Base-by-base conservation (phyloP, 1,140 invertebrate genomes). In the Brachionus paranguensis region DNA sequence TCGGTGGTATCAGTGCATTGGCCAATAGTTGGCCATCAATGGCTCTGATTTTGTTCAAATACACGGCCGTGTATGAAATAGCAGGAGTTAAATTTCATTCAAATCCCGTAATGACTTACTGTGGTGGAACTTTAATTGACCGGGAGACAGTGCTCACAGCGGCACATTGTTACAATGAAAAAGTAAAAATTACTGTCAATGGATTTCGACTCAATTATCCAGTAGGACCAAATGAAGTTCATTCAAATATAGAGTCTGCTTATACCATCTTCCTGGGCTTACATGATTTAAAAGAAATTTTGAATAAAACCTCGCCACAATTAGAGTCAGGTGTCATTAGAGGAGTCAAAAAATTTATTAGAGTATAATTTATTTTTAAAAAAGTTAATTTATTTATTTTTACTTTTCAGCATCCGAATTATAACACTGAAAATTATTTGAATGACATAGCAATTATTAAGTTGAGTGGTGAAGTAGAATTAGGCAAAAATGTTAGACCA, bases 101-200 rank as follows among this genome's bases (percentile, higher is more conserved):
- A 47, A 76, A 47, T 27, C 45, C 72, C 10, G 20, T 50, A 2
- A 47, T 47, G 12, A 11, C 78, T 8, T 88, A 86, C 1, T 95
- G 94, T 87, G 93, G 94, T 10, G 94, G 93, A 68, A 93, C 92
- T 5, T 92, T 95, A 64, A 92, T 95, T 72, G 90, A 92, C 78
- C 90, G 91, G 7, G 91, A 93, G 85, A 93, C 93, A 14, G 92
- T 95, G 7, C 86, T 94, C 1, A 95, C 94, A 1, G 91, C 93
- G 2, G 94, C 94, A 60, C 92, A 93, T 86, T 95, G 95, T 87
- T 83, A 50, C 27, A 50, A 50, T 50, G 68, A 43, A 27, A 60
- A 60, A 45, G 55, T 64, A 11, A 33, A 55, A 11, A 53, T 79
- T n/a, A 53, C 20, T 11, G 20, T 79, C 20, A 79, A 55, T 79